A percentile compares a stretch with the other conserved stretches of the same genome.
Conservation (phyloP, 2,797 vertebrate genomes). For the Sorex maritimensis region DNA sequence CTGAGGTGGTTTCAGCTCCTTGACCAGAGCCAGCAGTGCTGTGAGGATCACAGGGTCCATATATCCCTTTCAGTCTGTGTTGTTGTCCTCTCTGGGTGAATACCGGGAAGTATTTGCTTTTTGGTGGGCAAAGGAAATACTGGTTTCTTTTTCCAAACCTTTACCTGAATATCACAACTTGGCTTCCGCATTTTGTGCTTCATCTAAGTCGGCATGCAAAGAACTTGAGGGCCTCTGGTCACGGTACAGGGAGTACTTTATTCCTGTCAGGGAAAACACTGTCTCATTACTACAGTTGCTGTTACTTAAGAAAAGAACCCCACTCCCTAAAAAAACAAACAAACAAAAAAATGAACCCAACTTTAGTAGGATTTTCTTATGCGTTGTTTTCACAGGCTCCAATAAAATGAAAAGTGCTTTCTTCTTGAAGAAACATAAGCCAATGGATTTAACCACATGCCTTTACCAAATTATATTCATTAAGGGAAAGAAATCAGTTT, state of each 20-base stretch:
- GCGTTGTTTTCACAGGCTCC: conserved; percentile 43
- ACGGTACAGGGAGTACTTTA: neutral
- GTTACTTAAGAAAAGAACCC: no score
- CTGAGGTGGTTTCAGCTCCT: neutral
- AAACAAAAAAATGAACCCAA: neutral
- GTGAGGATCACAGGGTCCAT: neutral
- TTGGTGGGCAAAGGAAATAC: neutral
- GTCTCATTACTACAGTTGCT: neutral
- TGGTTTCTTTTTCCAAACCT: neutral
- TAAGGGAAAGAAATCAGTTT: neutral
- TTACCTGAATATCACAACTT: neutral
- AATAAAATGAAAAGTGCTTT: conserved; percentile 2
- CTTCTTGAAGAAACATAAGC: conserved; percentile 17
- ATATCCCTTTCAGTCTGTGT: neutral
- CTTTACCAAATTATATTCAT: neutral
- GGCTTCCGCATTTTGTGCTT: neutral
- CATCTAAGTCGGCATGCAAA: neutral
- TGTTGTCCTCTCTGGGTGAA: neutral
- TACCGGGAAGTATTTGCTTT: neutral
- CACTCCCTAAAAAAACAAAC: no score
- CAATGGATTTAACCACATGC: neutral
- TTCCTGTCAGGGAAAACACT: neutral
- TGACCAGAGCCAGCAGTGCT: neutral
- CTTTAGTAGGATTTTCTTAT: conserved; percentile 7
- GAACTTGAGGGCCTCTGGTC: neutral